phyloP scores from a whole-genome alignment of 1,140 invertebrate species.

The Ceratina australensis region DNA sequence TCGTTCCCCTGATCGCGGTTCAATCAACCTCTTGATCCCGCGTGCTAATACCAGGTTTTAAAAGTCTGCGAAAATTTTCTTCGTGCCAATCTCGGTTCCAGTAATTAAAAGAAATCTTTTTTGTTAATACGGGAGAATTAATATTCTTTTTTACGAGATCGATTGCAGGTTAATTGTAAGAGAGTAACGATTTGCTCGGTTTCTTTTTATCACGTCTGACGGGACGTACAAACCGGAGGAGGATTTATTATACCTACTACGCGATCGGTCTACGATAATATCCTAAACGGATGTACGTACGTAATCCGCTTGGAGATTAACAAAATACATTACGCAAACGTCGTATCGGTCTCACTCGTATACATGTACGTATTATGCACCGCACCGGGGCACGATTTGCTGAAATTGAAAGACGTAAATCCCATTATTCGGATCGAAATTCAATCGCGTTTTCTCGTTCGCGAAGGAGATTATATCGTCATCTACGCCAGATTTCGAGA shows the following conservation, averaged over 20 bases:
- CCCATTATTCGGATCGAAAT: neutral
- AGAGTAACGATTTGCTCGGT: no score
- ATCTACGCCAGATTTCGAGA: neutral
- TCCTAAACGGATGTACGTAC: neutral
- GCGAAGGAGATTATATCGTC: neutral
- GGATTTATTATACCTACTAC: no score
- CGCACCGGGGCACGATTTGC: neutral
- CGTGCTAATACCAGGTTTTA: neutral
- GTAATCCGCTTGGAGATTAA: neutral
- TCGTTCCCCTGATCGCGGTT: neutral
- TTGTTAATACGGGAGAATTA: neutral
- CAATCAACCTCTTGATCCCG: neutral
- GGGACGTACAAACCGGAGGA: no score
- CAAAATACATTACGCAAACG: neutral
- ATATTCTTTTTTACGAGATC: no score
- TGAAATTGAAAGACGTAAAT: conserved; percentile 10
- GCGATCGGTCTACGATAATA: neutral
- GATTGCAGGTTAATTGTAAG: no score
- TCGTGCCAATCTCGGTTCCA: neutral
- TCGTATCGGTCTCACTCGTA: neutral
- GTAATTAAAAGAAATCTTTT: neutral
- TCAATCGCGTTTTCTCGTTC: neutral
- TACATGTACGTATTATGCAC: no score
- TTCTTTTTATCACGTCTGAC: no score
- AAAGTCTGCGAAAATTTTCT: neutral